phyloP scores from a whole-genome alignment of 2,888 invertebrate species.

The Patella depressa region DNA sequence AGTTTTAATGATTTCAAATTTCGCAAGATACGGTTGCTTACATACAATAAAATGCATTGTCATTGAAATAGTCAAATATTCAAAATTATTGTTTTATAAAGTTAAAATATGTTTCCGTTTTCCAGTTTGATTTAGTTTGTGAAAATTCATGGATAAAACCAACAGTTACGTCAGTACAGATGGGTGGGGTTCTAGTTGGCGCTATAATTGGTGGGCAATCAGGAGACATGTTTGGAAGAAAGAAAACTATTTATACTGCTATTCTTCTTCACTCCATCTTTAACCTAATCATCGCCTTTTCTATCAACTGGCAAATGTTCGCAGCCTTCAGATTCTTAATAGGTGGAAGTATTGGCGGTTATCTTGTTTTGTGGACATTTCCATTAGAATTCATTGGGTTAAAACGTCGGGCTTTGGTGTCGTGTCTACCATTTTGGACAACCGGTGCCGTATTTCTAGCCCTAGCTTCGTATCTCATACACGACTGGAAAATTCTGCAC shows the following conservation, averaged over 20 bases:
- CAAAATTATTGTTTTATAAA: no score
- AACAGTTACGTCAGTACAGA: slow-evolving; percentile 47
- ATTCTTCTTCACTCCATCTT: slow-evolving; percentile 34
- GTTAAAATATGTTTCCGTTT: background rate
- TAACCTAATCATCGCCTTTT: slow-evolving; percentile 44
- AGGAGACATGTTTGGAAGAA: slow-evolving; percentile 47
- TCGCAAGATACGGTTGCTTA: no score
- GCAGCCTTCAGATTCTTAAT: slow-evolving; percentile 42
- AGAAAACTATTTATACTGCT: slow-evolving; percentile 41
- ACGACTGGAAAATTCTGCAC: slow-evolving; percentile 26
- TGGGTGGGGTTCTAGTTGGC: slow-evolving; percentile 47
- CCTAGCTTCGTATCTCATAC: slow-evolving; percentile 17
- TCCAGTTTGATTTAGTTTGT: slow-evolving; percentile 49
- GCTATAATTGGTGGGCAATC: slow-evolving; percentile 44
- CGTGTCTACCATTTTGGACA: slow-evolving; percentile 20
- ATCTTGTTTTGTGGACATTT: slow-evolving; percentile 30
- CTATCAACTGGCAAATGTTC: slow-evolving; percentile 52
- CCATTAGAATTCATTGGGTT: slow-evolving; percentile 25
- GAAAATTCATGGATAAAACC: slow-evolving; percentile 40
- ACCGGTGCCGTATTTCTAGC: slow-evolving; percentile 17
- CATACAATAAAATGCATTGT: no score
- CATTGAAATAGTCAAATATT: no score
- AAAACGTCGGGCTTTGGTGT: slow-evolving; percentile 20
- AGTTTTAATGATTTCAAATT: no score
- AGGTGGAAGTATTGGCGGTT: slow-evolving; percentile 36